These are phyloP conservation scores for Eira barbara DNA, from an alignment of 2,113 vertebrate species.

Conservation along the genomic window DNA sequence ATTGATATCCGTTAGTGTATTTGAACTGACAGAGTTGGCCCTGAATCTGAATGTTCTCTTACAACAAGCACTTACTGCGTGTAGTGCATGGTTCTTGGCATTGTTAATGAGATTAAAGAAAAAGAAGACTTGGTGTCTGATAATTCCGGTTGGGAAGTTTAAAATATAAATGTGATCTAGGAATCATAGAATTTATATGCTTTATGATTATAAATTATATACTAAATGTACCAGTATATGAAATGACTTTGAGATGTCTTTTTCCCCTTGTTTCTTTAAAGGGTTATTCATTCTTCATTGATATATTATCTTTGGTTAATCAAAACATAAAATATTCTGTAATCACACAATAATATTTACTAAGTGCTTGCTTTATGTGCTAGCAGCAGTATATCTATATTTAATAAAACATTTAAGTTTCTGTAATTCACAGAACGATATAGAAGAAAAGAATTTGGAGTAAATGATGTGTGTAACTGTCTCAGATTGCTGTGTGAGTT, in stretches of 20 bases:
- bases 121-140: neutral
- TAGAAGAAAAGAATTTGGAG: neutral
- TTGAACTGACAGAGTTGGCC: neutral
- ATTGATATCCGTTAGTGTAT: neutral
- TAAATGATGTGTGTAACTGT: neutral
- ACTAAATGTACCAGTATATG: neutral
- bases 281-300: neutral
- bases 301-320: neutral
- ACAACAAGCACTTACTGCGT: neutral
- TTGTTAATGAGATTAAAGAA: neutral
- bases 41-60: neutral
- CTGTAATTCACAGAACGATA: neutral
- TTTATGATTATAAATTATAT: neutral
- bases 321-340: neutral
- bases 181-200: neutral
- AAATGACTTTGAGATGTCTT: neutral
- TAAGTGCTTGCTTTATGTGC: neutral
- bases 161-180: neutral
- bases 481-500: neutral
- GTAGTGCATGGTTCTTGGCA: neutral
- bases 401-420: conserved; percentile 6
- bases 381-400: neutral
- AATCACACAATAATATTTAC: neutral
- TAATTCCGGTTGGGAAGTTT: neutral
- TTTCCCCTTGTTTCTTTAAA: neutral